Base-by-base conservation (phyloP, 2,797 vertebrate species). In the Salarias fasciatus region DNA sequence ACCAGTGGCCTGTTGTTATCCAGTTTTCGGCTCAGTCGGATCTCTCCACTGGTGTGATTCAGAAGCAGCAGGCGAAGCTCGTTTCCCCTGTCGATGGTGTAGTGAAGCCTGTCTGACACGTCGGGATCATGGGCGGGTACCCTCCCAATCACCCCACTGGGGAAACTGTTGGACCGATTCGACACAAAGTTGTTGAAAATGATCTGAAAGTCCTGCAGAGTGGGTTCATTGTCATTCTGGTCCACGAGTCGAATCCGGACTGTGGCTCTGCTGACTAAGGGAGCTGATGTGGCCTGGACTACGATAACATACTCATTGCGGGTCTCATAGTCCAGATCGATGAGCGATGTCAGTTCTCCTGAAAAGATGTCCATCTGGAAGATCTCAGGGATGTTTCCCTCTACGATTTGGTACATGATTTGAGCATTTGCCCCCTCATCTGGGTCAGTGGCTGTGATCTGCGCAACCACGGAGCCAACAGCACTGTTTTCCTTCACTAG, bases 321-420 rank as follows among this genome's bases (percentile, higher is more conserved):
- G 3, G 88, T 83, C 83, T 99, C 98, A 4, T 99, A 99, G 87
- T 99, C 98, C 63, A 99, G 88, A 89, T 99, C 98, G 52, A 97
- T 98, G 56, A 99, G 93, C n/a, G 97, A 96, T 0, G 97, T 99
- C 64, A 99, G 94, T 79, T 99, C 98, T 46, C 98, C 98, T 11
- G 98, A 99, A 87, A 99, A 99, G 67, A 99, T 99, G 86, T 99
- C 98, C 98, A 99, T 97, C 83, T 99, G 98, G 78, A 99, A 99
- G 77, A 99, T 96, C 88, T 99, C 98, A 0, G 97, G 98, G 75
- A 99, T 98, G 85, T 99, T 99, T 13, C 98, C 98, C 83, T 99
- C 98, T 53, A 99, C 97, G 1, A 99, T 99, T 72, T 99, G 98
- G 72, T 99, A 99, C 97, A 99, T 99, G 60, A 99, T 96, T 74